Base-by-base conservation (phyloP, 2,113 vertebrate genomes). In the Sciurus niger region DNA sequence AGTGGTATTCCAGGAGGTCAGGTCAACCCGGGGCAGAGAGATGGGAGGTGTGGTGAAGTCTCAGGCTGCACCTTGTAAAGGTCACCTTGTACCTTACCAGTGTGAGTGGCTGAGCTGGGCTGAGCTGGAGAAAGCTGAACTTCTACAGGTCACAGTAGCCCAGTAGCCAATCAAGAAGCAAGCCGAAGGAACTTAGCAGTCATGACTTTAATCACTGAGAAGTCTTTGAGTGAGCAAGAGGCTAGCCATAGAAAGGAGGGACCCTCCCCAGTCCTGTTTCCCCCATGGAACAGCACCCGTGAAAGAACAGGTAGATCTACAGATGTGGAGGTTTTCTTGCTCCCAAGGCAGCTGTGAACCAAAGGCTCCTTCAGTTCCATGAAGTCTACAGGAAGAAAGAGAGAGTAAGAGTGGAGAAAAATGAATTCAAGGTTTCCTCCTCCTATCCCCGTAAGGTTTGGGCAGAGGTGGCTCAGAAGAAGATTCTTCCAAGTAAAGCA, bases 241-340 rank as follows among this genome's bases (percentile, higher is more conserved):
- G 17, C 37, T 43, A 48, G 77, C 28, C 25, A 12, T 30, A 72
- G 18, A 85, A 65, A 72, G 34, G 22, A 6, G 4, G 0, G 3
- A 12, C 0, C 53, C n/a, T 43, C 22, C 18, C 14, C 32, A 37
- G 11, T 63, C 73, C 46, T 2, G 1, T 40, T 25, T 51, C 2
- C 8, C 32, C 24, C 65, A 12, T 2, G 25, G 7, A 51, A 1
- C 9, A n/a, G 55, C 30, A n/a, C 5, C 48, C 24, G 0, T 2
- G 6, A 51, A 43, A 34, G 24, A 13, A 16, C 17, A 2, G 25
- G 17, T 24, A 10, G 24, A 9, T 32, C 2, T 30, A 17, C 14
- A 51, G 46, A 34, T 16, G 1, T 6, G 13, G 34, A 20, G 1
- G 4, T 17, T 30, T 3, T 55, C 24, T 89, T 40, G 34, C 5